Evolutionary conservation across 2,113 vertebrate species (phyloP), one percentile per base, ranked within the genome.

Genomic region (Symphodus melops): DNA sequence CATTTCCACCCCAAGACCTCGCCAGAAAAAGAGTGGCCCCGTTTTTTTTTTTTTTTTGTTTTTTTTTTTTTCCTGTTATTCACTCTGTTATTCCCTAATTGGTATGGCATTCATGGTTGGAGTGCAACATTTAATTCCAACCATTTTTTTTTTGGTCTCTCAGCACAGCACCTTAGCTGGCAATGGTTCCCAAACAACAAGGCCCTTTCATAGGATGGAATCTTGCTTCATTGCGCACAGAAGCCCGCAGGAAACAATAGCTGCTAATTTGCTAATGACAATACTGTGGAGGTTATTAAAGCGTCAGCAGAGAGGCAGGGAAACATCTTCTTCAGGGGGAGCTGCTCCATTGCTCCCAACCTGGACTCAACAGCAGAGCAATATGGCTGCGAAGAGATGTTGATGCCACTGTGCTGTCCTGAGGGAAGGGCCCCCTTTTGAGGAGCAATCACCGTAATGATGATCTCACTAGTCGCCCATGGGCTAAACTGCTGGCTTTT

Each of bases 191-290:
- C 58, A 72, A 85, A 86, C 81, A 85, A 82, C 72, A 6, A 68
- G 8, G 67, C 63, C 62, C 58, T 67, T 16, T 39, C 53, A 2
- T 65, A 20, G 68, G 72, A 84, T 78, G 70, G 78, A 85, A 86
- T 85, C 66, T 4, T 73, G 86, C 88, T 74, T 60, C 79, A 65
- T 73, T 80, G 75, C 75, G 62, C 81, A 70, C 65, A 61, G 52
- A 69, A 23, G 81, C 83, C 82, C n/a, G 9, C 59, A 86, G 80
- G 86, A 87, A 75, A 86, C 82, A 83, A 77, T 75, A 72, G 75
- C 78, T 82, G 77, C 82, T 92, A 89, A 92, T 90, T 89, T 88
- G 85, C 79, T 90, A 91, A 91, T 89, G 89, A 90, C 84, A 75
- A 84, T 81, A 79, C 82, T 79, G 80, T 73, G 79, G 81, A 89